Conservation (phyloP, 2,797 vertebrate species). For the Botia kubotai region DNA sequence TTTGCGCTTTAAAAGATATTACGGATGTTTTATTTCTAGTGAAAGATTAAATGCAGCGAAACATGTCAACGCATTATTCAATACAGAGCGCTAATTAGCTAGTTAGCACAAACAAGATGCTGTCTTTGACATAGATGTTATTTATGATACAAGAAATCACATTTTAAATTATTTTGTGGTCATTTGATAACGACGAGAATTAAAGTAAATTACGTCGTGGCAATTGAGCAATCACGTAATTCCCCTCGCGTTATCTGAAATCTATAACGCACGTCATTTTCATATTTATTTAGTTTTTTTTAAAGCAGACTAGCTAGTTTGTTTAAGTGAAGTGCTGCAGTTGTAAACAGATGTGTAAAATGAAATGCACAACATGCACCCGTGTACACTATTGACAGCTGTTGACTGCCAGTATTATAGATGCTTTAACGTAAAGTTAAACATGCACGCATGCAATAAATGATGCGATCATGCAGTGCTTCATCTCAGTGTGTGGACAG, state of each 20-base stretch:
- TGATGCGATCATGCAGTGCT: constrained; percentile 29
- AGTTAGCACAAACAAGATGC: neutral
- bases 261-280: constrained; percentile 8
- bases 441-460: neutral
- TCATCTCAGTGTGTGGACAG: constrained; percentile 19
- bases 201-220: too few species aligned
- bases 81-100: neutral
- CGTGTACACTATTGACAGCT: neutral
- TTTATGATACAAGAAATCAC: too few species aligned
- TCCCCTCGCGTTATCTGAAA: neutral
- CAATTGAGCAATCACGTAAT: too few species aligned
- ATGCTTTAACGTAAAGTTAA: neutral
- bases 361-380: too few species aligned
- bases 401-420: neutral
- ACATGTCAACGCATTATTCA: neutral
- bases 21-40: neutral
- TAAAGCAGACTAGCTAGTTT: neutral
- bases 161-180: neutral
- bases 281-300: too few species aligned
- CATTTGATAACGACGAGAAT: too few species aligned
- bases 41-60: too few species aligned
- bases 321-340: neutral
- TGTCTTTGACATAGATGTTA: too few species aligned
- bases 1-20: neutral
- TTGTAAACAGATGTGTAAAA: neutral